Evolutionary conservation across 2,888 invertebrate genomes (phyloP), one percentile per base, ranked within the genome.

Genomic region (Cheilosia urbana): DNA sequence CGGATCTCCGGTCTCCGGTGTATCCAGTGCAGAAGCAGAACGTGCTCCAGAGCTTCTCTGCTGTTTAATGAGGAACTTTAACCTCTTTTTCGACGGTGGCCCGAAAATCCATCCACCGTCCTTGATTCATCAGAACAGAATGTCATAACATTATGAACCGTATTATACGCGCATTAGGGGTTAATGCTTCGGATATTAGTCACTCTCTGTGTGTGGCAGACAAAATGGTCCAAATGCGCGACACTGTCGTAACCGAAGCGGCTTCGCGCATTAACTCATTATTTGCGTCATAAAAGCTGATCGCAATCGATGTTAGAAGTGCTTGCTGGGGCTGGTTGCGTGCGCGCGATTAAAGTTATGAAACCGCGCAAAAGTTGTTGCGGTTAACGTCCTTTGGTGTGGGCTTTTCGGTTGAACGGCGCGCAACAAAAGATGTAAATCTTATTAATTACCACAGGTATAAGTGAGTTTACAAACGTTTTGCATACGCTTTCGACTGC

Each of bases 21-120:
- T 72, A 72, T 77, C 65, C 77, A 77, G 60, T 68, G 66, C 55
- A 83, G 83, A 83, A 73, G 66, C 55, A 83, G 83, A 83, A 73
- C 83, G 68, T 83, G 83, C 78, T 78, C 57, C 62, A 68, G 78
- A 73, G 83, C 78, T 58, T 51, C 68, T 68, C 42, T 11, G 49
- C 55, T 37, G 40, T 68, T 73, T 83, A 83, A 83, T 83, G 78
- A 83, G 83, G 68, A 83, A 83, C 83, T 83, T 78, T 83, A 83
- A 78, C 83, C 83, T 83, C 68, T 68, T 83, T 83, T 27, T 57
- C 42, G 72, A 57, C 37, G 37, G 34, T 69, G 65, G 47, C 62
- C 66, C 66, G 17, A 78, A 78, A 83, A 69, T 73, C 78, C 63
- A 73, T 78, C 78, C 78, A 69, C 78, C 63, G 78, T 78, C 78